Conservation (phyloP, 2,797 vertebrate genomes). For the Lutjanus campechanus region DNA sequence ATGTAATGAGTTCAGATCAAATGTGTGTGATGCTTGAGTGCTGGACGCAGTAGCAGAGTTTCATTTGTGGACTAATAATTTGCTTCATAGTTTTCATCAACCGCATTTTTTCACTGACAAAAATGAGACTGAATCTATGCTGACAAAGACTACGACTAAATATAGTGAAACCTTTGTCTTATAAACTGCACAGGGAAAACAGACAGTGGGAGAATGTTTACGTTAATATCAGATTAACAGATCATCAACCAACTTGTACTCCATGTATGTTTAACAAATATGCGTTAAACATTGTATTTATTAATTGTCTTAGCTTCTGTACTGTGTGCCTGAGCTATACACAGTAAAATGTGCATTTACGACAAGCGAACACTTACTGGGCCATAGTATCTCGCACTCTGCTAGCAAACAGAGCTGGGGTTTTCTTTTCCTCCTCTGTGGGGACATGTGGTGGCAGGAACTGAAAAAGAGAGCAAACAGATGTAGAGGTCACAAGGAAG, state of each 20-base stretch:
- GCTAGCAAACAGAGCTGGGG: slow-evolving; percentile 88
- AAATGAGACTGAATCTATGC: too few species aligned
- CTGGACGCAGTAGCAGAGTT: too few species aligned
- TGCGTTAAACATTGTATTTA: neutral
- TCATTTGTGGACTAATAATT: too few species aligned
- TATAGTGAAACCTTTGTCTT: too few species aligned
- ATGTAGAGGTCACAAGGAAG: slow-evolving; percentile 18
- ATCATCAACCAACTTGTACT: neutral
- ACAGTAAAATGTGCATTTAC: neutral
- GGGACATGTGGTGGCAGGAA: slow-evolving; percentile 93
- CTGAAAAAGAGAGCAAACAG: slow-evolving; percentile 75
- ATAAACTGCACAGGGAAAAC: too few species aligned
- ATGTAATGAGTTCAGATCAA: neutral
- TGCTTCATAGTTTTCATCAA: too few species aligned
- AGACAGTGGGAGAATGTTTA: too few species aligned
- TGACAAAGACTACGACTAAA: too few species aligned
- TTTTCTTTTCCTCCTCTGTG: slow-evolving; percentile 91
- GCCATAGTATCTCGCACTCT: slow-evolving; percentile 92
- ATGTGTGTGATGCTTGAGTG: neutral
- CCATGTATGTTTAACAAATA: neutral
- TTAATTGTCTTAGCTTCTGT: neutral
- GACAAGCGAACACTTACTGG: slow-evolving; percentile 83
- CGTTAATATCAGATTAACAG: too few species aligned
- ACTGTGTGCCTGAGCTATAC: neutral
- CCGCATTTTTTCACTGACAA: too few species aligned